Percentiles rank a stretch among this genome's conserved stretches.
Evolutionary conservation across 1,140 invertebrate species (phyloP).

Genomic region (Tribolium castaneum): DNA sequence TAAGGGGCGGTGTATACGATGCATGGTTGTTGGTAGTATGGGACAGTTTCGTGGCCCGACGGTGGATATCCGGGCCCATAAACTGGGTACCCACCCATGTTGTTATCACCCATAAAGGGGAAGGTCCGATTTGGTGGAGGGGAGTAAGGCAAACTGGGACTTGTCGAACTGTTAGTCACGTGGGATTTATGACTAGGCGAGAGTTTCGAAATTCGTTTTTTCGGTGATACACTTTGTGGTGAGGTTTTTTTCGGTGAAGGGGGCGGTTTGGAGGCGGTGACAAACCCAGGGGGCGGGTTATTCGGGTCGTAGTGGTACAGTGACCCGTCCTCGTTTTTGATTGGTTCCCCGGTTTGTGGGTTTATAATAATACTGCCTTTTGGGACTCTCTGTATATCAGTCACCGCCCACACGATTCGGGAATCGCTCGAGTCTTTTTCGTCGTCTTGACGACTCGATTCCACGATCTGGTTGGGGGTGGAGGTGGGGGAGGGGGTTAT

Average conservation of each 20-base stretch:
- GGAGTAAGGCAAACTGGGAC: constrained; percentile 60
- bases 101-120: constrained; percentile 32
- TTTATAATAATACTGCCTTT: constrained; percentile 88
- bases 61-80: constrained; percentile 38
- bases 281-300: constrained; percentile 70
- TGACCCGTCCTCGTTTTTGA: constrained; percentile 75
- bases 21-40: constrained; percentile 58
- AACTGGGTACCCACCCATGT: constrained; percentile 41
- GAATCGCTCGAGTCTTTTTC: constrained; percentile 39
- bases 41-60: constrained; percentile 35
- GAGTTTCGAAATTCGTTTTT: constrained; percentile 50
- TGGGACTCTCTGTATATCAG: constrained; percentile 83
- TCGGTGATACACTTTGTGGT: constrained; percentile 40
- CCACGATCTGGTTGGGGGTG: constrained; percentile 58
- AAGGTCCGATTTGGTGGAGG: constrained; percentile 49
- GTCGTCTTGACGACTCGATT: constrained; percentile 52
- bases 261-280: constrained; percentile 45
- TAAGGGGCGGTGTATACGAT: constrained; percentile 59
- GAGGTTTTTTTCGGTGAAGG: constrained; percentile 50
- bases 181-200: constrained; percentile 56
- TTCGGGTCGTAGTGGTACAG: constrained; percentile 80
- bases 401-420: constrained; percentile 85
- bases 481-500: constrained; percentile 79
- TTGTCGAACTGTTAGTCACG: constrained; percentile 60
- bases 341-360: constrained; percentile 77